Base-by-base conservation (phyloP, 1,140 invertebrate genomes). In the Drosophila oshimai region DNA sequence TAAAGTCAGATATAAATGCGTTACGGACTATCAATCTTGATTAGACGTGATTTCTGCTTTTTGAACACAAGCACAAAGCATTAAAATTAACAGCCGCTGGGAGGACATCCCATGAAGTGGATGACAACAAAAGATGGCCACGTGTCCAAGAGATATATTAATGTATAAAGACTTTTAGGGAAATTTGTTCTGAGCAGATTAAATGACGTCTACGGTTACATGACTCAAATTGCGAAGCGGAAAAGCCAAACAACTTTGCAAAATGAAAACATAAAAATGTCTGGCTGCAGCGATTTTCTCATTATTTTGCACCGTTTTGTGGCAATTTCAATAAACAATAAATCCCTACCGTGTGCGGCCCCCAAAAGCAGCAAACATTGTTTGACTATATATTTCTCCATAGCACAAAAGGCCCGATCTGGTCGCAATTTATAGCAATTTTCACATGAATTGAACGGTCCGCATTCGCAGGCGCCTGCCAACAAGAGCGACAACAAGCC, bases 11-110 rank as follows among this genome's bases (percentile, higher is more conserved):
- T 47, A 47, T 87, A 81, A 86, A 86, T 76, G 76, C 79, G 84
- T 89, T 89, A 89, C 79, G 84, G 68, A 68, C 79, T 84, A 89
- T 89, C 84, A 89, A 89, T 89, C 84, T 89, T 89, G 84, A 89
- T 89, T 89, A 89, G 84, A 80, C 50, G 84, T 89, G 84, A 89
- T 89, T 89, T 86, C 51, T 65, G 70, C 50, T 81, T 42, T 81
- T 51, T 39, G 36, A 39, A 41, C 55, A 51, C 58, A 31, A 57
- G 58, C 50, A 57, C 50, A 64, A 80, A 54, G 62, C 74, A 87
- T 83, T 65, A 83, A 86, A 80, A 69, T 74, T 74, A 86, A 86
- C 71, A 80, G 74, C 67, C 45, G 26, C 17, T 18, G 31, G 33
- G 33, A 53, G 44, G 42, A 29, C 39, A 45, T 41, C 15, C 45